These are phyloP conservation scores for Spodoptera littoralis DNA, from an alignment of 2,888 invertebrate genomes.

Conservation along the genomic window DNA sequence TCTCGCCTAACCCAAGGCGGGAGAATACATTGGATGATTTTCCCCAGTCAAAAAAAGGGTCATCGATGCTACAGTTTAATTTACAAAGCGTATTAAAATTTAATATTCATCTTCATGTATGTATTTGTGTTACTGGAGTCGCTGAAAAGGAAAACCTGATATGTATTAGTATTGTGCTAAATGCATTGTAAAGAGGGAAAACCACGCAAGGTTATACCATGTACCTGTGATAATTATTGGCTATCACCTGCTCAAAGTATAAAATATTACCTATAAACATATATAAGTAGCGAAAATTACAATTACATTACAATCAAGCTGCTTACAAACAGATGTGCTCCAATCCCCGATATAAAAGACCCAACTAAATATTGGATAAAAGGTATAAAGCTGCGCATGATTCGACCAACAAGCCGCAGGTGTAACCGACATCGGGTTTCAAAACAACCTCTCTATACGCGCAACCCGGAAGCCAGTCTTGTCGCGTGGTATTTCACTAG, in stretches of 20 bases:
- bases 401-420: conserved; percentile 55
- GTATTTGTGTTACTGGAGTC: too few species aligned
- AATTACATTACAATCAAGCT: conserved; percentile 13
- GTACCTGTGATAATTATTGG: too few species aligned
- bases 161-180: too few species aligned
- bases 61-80: too few species aligned
- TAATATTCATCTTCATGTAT: too few species aligned
- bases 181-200: too few species aligned
- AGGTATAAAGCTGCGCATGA: conserved; percentile 39
- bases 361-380: conserved; percentile 15
- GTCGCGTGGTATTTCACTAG: conserved; percentile 66
- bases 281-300: neutral
- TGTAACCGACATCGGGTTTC: conserved; percentile 66
- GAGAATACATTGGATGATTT: too few species aligned
- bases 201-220: too few species aligned
- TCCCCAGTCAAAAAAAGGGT: too few species aligned
- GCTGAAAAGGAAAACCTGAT: too few species aligned
- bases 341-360: conserved; percentile 28
- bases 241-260: conserved; percentile 1
- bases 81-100: too few species aligned
- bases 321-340: conserved; percentile 15
- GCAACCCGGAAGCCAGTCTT: conserved; percentile 68
- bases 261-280: neutral
- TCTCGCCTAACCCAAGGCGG: too few species aligned
- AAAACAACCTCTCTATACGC: conserved; percentile 70